These are phyloP conservation scores for Leontopithecus rosalia DNA, from an alignment of 2,797 vertebrate species.

Conservation along the genomic window DNA sequence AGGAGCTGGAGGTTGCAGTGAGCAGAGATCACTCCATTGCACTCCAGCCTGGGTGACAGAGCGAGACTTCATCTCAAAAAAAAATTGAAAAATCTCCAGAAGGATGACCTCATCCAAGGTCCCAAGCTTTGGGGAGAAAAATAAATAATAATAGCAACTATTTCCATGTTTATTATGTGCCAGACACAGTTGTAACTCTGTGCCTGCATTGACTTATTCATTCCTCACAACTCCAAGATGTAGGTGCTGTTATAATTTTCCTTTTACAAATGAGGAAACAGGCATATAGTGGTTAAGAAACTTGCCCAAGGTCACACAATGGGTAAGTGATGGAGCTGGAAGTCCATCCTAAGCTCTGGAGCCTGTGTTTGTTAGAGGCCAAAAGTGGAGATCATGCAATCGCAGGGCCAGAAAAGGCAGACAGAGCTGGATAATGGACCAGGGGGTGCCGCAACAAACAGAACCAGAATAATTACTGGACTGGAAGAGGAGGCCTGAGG, in stretches of 20 bases:
- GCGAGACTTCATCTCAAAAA: not conserved
- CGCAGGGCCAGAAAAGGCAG: not conserved
- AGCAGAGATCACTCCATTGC: not conserved
- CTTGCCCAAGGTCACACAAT: not conserved
- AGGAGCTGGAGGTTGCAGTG: not conserved
- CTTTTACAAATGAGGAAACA: slow-evolving; percentile 41
- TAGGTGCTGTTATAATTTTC: not conserved
- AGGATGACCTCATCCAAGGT: not conserved
- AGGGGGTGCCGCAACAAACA: not conserved
- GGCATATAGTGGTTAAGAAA: not conserved
- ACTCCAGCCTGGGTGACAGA: not conserved
- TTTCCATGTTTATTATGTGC: not conserved
- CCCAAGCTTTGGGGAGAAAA: not conserved
- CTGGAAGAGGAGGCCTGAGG: not conserved
- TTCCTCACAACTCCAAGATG: not conserved
- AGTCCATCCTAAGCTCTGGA: not conserved
- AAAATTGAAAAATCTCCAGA: not conserved
- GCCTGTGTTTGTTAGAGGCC: not conserved
- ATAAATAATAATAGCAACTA: not conserved
- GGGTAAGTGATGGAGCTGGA: not conserved
- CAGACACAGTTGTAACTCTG: not conserved
- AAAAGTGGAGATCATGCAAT: not conserved
- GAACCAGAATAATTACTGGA: not conserved
- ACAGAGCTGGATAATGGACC: not conserved
- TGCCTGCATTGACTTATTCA: not conserved